Conservation (phyloP, 2,797 vertebrate species). For the Thripadectes ignobilis region DNA sequence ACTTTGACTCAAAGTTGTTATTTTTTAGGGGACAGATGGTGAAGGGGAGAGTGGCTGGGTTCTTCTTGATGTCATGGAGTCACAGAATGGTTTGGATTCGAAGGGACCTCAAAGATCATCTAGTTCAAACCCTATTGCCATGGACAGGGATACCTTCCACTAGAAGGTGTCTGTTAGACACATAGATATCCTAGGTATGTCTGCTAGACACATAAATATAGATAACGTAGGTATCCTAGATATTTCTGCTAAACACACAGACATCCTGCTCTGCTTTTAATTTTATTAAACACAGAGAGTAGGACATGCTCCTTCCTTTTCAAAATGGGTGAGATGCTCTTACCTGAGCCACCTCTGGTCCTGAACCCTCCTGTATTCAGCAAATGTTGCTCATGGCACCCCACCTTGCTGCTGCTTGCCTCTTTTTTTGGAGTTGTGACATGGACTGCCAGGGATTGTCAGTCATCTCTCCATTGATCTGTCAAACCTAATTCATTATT, state of each 20-base stretch:
- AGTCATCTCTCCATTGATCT: not conserved
- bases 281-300: constrained; percentile 7
- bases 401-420: not conserved
- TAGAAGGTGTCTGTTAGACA: not conserved
- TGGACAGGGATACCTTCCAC: not conserved
- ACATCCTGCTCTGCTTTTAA: constrained; percentile 9
- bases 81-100: not conserved
- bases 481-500: constrained; percentile 4
- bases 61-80: not conserved
- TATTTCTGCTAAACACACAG: not conserved
- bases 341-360: not conserved
- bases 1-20: not conserved
- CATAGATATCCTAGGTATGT: not conserved
- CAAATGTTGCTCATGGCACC: not conserved
- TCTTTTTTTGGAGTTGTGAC: not conserved
- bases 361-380: not conserved
- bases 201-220: not conserved
- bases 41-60: not conserved
- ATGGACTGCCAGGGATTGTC: not conserved
- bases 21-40: not conserved
- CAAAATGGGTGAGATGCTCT: not conserved
- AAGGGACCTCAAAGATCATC: not conserved
- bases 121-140: not conserved
- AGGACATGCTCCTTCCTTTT: constrained; percentile 19
- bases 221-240: not conserved